Conservation (phyloP, 2,888 invertebrate genomes). For the Drosophila anomalata region DNA sequence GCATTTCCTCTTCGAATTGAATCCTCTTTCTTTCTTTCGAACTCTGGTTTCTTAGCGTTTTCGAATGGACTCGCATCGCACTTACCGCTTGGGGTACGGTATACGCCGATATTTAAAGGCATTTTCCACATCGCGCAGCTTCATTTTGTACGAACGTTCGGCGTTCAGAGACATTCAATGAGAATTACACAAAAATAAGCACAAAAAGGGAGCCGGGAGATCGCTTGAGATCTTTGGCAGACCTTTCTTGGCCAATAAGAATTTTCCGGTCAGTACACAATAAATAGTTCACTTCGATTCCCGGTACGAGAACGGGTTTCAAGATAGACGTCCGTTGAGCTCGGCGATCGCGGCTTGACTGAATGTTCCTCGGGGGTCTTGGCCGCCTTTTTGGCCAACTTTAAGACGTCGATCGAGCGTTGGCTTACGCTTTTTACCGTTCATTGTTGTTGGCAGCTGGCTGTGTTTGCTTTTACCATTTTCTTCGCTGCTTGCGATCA, state of each 20-base stretch:
- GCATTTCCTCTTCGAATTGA: slow-evolving; percentile 38
- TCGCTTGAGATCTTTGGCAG: slow-evolving; percentile 42
- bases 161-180: slow-evolving; percentile 61
- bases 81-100: slow-evolving; percentile 84
- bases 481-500: slow-evolving; percentile 60
- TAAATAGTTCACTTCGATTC: slow-evolving; percentile 15
- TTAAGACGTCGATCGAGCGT: slow-evolving; percentile 38
- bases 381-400: slow-evolving; percentile 80
- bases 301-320: slow-evolving; percentile 11
- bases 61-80: slow-evolving; percentile 22
- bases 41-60: background rate
- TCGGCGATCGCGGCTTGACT: slow-evolving; percentile 83
- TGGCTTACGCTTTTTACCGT: slow-evolving; percentile 50
- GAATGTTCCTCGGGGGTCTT: slow-evolving; percentile 77
- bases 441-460: slow-evolving; percentile 28
- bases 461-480: slow-evolving; percentile 69
- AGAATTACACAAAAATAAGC: slow-evolving; percentile 29
- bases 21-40: slow-evolving; percentile 6
- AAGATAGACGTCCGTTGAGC: slow-evolving; percentile 80
- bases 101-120: slow-evolving; percentile 83
- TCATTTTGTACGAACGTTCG: slow-evolving; percentile 81
- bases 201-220: slow-evolving; percentile 12
- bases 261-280: slow-evolving; percentile 41
- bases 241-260: slow-evolving; percentile 33
- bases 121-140: slow-evolving; percentile 82